Base-by-base conservation (phyloP, 2,888 invertebrate species). In the Mesoligia furuncula region DNA sequence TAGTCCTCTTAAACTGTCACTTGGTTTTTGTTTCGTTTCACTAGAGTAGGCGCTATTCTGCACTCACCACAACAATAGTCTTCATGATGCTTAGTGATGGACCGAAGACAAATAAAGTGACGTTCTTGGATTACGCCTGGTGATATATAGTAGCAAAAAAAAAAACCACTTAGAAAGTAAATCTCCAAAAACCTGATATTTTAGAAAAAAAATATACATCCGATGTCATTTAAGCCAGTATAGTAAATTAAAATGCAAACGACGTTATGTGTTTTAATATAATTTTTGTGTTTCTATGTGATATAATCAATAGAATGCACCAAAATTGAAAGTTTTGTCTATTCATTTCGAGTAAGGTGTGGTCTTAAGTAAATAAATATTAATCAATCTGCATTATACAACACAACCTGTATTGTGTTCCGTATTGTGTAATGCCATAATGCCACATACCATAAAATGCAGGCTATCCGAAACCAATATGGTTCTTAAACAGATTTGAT, bases 231-330 rank as follows among this genome's bases (percentile, higher is more conserved):
- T 24, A 31, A 73, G 17, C 13, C 15, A 31, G 8, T 31, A 54
- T 48, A 39, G 31, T 72, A 42, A 48, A 57, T 77, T 0, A 45
- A 78, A 24, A 79, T 57, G 64, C 54, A 48, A 57, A 78, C 51
- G 39, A 31, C 27, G 5, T 59, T 20, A 73, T 73, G 65, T 36
- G 4, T 7, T 73, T 78, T 64, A 17, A 54, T n/a, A 36, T 45
- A 69, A 27, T 51, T 31, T 42, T 70, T n/a, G 24, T 0, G 13
- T 62, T 36, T 48, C n/a, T 24, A 45, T 48, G 36, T 66, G 36
- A 73, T n/a, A 36, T 74, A 75, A 57, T 57, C 45, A 27, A 75
- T 20, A 75, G 42, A 75, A 74, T 75, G 51, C 75, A 62, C 13
- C 42, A 36, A 31, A 73, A 61, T 48, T 62, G 31, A 75, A 65